Percentiles rank a stretch among this genome's conserved stretches.
phyloP scores from a whole-genome alignment of 2,113 vertebrate genomes.

The Ceuthmochares aereus region DNA sequence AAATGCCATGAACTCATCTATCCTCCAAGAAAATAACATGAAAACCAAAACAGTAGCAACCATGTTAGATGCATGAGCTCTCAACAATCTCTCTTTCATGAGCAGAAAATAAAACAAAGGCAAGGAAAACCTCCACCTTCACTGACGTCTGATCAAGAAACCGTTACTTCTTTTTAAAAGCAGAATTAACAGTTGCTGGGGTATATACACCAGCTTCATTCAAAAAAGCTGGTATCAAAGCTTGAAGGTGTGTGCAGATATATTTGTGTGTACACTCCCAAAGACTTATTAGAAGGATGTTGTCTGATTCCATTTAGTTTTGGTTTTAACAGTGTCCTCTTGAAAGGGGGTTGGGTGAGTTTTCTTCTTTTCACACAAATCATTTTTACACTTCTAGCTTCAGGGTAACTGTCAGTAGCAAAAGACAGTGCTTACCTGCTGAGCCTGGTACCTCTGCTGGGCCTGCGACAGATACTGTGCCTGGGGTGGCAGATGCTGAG shows the following conservation, averaged over 20 bases:
- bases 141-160: neutral
- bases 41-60: neutral
- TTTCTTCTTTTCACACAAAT: neutral
- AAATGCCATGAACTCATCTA: neutral
- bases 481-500: constrained; percentile 84
- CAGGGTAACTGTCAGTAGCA: fast-evolving
- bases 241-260: neutral
- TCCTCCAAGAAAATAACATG: neutral
- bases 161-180: neutral
- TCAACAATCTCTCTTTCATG: neutral
- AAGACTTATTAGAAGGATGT: neutral
- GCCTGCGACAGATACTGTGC: constrained; percentile 84
- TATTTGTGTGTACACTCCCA: neutral
- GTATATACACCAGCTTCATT: neutral
- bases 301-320: neutral
- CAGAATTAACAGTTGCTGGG: neutral
- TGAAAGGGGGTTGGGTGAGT: fast-evolving
- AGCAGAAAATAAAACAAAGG: neutral
- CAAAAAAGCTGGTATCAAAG: neutral
- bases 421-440: constrained; percentile 83
- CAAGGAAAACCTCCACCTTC: neutral
- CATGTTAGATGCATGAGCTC: neutral
- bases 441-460: constrained; percentile 87
- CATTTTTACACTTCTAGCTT: neutral
- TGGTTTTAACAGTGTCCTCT: neutral